Base-by-base conservation (phyloP, 2,797 vertebrate species). In the Anabacerthia variegaticeps region DNA sequence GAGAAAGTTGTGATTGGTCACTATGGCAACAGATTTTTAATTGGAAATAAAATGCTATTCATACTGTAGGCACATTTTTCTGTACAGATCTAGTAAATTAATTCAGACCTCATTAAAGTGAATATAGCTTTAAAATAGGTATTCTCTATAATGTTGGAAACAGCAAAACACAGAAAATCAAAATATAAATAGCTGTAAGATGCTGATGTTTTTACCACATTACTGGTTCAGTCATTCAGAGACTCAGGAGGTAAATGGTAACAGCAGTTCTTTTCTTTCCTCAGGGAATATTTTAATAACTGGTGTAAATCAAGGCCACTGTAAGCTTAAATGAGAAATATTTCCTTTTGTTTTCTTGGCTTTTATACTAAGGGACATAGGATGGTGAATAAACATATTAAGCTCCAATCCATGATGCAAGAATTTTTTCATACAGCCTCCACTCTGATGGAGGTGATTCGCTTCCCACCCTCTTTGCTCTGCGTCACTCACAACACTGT, bases 11-110 rank as follows among this genome's bases (percentile, higher is more conserved):
- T 91, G 76, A 73, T 92, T 54, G 48, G 87, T 97, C 89, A 86
- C 95, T 86, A 96, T 90, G 94, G 95, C 85, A 97, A 97, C 96
- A 76, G 92, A 88, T 91, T 90, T 88, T 93, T 69, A 94, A 93
- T 93, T 78, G 71, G 89, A 93, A 94, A 89, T 88, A 92, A 89
- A 94, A 85, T 69, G 73, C 73, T 92, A 93, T 92, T 86, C 85
- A 79, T 86, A 71, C 30, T 34, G 17, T 66, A 86, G 72, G 66
- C 66, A 88, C 30, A 43, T 84, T 94, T 92, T 81, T 75, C 73
- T 73, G 17, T 69, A 24, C 13, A 49, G 41, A 63, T 81, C 52
- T 93, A 67, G 59, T 52, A 94, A 90, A 88, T 91, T 16, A 89
- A 59, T 51, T 78, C 58, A 59, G 32, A 51, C 24, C 43, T 78